phyloP scores from a whole-genome alignment of 1,140 invertebrate species.

The Bombyx mandarina region DNA sequence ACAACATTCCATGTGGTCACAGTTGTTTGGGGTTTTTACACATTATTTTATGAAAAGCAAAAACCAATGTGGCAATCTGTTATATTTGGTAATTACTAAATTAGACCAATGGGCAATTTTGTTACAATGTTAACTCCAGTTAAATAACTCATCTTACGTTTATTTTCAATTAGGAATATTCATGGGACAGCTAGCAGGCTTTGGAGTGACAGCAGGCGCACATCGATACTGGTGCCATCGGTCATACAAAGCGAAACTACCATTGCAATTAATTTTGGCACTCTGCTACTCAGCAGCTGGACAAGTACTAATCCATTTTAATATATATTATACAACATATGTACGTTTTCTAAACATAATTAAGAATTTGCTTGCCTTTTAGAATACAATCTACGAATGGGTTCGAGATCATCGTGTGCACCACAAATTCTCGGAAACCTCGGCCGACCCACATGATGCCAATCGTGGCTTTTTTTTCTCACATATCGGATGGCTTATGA shows the following conservation, averaged over 20 bases:
- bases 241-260: slow-evolving; percentile 85
- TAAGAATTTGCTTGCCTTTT: slow-evolving; percentile 4
- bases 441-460: slow-evolving; percentile 92
- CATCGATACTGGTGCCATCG: slow-evolving; percentile 90
- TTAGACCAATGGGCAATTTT: too few species aligned
- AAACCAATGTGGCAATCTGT: slow-evolving; percentile 27
- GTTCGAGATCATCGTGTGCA: slow-evolving; percentile 89
- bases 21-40: slow-evolving; percentile 12
- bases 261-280: slow-evolving; percentile 79
- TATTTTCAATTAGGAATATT: slow-evolving; percentile 53
- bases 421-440: slow-evolving; percentile 91
- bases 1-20: slow-evolving; percentile 25
- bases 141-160: too few species aligned
- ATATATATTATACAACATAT: background rate
- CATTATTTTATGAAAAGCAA: slow-evolving; percentile 2
- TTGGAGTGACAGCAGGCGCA: slow-evolving; percentile 85
- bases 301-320: slow-evolving; percentile 70
- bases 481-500: slow-evolving; percentile 92
- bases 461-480: slow-evolving; percentile 93
- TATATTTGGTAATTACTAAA: slow-evolving; percentile 32
- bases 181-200: slow-evolving; percentile 69
- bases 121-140: too few species aligned
- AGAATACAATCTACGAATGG: slow-evolving; percentile 79
- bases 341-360: too few species aligned
- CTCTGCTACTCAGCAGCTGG: slow-evolving; percentile 79